A percentile compares a stretch with the other conserved stretches of the same genome.
These are phyloP conservation scores for Lysandra bellargus DNA, from an alignment of 2,888 invertebrate species.

Conservation along the genomic window DNA sequence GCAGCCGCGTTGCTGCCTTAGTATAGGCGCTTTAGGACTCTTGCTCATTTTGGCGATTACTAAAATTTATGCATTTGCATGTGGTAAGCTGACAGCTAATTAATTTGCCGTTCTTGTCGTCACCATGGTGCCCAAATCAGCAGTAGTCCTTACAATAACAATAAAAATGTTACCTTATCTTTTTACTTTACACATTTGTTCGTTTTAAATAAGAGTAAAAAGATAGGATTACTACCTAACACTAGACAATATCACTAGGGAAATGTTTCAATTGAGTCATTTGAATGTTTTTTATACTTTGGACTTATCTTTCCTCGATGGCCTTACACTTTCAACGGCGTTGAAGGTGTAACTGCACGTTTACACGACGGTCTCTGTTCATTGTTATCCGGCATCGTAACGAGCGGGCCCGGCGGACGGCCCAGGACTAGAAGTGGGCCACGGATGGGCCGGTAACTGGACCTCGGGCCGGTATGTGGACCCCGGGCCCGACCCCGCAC, in stretches of 20 bases:
- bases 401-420: slow-evolving; percentile 17
- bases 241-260: not conserved
- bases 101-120: no score
- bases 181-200: not conserved
- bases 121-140: not conserved
- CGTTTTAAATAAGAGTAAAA: not conserved
- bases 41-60: not conserved
- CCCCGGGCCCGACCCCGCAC: slow-evolving; percentile 68
- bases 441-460: not conserved
- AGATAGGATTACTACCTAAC: slow-evolving; percentile 1
- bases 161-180: slow-evolving; percentile 5
- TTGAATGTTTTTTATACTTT: slow-evolving; percentile 31
- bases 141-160: not conserved
- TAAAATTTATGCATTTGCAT: no score
- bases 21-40: not conserved
- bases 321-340: slow-evolving; percentile 29
- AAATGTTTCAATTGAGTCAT: slow-evolving; percentile 20
- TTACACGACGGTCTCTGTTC: slow-evolving; percentile 21
- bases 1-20: not conserved
- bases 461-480: not conserved
- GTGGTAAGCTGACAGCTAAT: no score
- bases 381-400: slow-evolving; percentile 21
- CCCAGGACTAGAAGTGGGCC: slow-evolving; percentile 15
- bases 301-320: slow-evolving; percentile 25
- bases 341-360: slow-evolving; percentile 32